Percentiles rank a stretch among this genome's conserved stretches.
phyloP scores from a whole-genome alignment of 2,113 vertebrate species.

The Strigops habroptila region DNA sequence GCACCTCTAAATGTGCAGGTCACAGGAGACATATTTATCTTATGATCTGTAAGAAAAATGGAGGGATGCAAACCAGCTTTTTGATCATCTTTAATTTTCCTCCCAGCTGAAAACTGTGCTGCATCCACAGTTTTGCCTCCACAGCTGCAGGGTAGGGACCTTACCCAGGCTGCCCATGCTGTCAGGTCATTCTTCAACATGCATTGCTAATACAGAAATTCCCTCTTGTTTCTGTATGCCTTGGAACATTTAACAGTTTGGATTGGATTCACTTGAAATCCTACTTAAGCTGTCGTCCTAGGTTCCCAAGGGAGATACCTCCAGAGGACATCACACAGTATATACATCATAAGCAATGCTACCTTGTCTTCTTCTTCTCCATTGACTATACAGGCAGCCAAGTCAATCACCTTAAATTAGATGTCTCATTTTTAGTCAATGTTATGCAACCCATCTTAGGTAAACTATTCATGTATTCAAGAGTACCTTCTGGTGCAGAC shows the following conservation, averaged over 20 bases:
- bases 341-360: neutral
- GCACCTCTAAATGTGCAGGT: neutral
- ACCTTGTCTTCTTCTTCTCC: neutral
- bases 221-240: neutral
- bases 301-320: neutral
- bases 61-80: neutral
- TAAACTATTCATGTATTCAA: constrained; percentile 27
- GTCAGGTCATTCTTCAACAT: neutral
- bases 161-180: neutral
- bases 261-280: neutral
- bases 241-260: neutral
- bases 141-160: neutral
- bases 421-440: neutral
- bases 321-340: neutral
- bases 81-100: neutral
- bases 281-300: neutral
- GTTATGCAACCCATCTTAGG: neutral
- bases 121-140: neutral
- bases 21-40: neutral
- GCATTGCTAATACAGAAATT: neutral
- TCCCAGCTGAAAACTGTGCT: neutral
- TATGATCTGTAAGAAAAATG: neutral
- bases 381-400: neutral
- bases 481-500: neutral
- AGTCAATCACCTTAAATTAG: neutral